Evolutionary conservation across 2,113 vertebrate species (phyloP).

Genomic region (Triplophysa tibetana): DNA sequence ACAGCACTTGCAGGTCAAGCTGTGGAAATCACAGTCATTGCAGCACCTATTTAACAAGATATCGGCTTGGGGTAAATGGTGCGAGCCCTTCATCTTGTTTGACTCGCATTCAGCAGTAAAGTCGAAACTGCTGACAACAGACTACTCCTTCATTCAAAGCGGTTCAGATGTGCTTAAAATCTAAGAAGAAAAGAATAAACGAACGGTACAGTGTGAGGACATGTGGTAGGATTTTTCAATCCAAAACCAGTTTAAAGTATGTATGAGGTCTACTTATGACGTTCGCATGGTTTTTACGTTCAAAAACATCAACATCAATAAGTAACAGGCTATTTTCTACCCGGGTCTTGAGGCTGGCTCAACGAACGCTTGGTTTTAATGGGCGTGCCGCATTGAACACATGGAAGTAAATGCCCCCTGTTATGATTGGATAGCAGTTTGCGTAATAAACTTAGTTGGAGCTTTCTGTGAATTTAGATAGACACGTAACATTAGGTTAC

Average conservation of each 20-base stretch:
- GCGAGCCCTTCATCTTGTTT: not conserved
- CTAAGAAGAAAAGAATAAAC: not conserved
- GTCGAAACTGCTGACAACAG: not conserved
- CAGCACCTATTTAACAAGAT: slow-evolving; percentile 17
- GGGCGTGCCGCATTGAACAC: too few relatives aligned
- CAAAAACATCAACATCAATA: too few relatives aligned
- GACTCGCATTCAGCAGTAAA: not conserved
- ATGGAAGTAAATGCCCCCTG: too few relatives aligned
- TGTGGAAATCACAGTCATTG: slow-evolving; percentile 3
- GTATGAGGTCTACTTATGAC: too few relatives aligned
- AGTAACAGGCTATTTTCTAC: too few relatives aligned
- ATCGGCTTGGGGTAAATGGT: slow-evolving; percentile 4
- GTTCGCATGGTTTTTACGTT: too few relatives aligned
- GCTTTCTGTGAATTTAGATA: too few relatives aligned
- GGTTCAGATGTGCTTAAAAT: not conserved
- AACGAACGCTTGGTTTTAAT: too few relatives aligned
- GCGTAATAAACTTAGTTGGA: too few relatives aligned
- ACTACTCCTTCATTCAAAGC: not conserved
- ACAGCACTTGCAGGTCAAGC: slow-evolving; percentile 28
- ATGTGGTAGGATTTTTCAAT: not conserved
- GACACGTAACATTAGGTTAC: too few relatives aligned
- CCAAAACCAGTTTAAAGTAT: not conserved
- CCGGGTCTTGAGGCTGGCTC: too few relatives aligned
- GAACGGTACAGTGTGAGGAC: not conserved
- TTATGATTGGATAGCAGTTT: too few relatives aligned